Base-by-base conservation (phyloP, 1,140 invertebrate species). In the Scylla paramamosain region DNA sequence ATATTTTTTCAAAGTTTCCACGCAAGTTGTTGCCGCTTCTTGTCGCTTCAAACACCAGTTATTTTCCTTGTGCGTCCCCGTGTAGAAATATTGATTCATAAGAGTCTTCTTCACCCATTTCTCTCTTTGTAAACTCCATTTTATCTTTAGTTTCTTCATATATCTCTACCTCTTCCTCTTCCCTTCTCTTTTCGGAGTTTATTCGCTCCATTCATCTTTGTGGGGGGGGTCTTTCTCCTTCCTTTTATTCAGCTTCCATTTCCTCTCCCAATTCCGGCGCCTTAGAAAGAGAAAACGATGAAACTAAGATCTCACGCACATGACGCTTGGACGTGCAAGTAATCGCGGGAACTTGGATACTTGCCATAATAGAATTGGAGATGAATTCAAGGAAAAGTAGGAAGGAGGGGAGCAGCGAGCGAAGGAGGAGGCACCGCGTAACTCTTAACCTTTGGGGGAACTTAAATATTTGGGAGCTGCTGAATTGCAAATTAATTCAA, bases 161-260 rank as follows among this genome's bases (percentile, higher is more conserved):
- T 77, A 77, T 77, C 6, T 77, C 67, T 77, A n/a, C 25, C 67
- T 77, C 20, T 77, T 77, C 67, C 67, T 77, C 67, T 77, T 77
- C 67, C n/a, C 67, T n/a, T 77, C 25, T 77, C 67, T 77, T 20
- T 77, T 20, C 25, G 67, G 67, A 77, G 12, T 77, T 77, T 77
- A 77, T 77, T n/a, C 8, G 20, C 10, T 25, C 67, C 67, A 77
- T 77, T n/a, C 25, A 77, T 77, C 67, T 67, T 25, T 67, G 7
- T 67, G 8, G 20, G 20, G 59, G 4, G 20, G n/a, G n/a, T n/a
- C n/a, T 77, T 77, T 77, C 67, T 77, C 67, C 52, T 59, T 77
- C 67, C 67, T 77, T 77, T 77, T 77, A 77, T 77, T 77, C 67
- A n/a, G 52, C 67, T n/a, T n/a, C 67, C 67, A 77, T n/a, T 77